Evolutionary conservation across 2,113 vertebrate species (phyloP).

Genomic region (Lepus americanus): DNA sequence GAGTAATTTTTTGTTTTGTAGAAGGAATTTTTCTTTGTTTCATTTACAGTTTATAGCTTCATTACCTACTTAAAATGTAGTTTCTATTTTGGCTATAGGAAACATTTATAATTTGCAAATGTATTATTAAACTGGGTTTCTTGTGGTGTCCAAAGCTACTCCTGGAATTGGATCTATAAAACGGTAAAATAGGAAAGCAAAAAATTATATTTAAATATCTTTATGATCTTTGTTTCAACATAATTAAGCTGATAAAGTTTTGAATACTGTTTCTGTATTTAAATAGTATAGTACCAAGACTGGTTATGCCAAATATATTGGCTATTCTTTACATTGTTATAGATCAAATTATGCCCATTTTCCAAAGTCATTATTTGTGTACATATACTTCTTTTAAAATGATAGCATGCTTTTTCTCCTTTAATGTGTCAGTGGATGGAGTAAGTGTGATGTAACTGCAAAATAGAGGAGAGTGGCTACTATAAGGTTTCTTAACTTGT

Average conservation of each 20-base stretch:
- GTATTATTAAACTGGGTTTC: constrained; percentile 53
- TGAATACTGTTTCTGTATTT: background rate
- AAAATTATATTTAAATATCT: constrained; percentile 11
- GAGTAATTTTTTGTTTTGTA: constrained; percentile 48
- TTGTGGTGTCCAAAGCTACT: constrained; percentile 40
- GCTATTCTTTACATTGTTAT: background rate
- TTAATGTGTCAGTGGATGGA: background rate
- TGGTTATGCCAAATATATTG: background rate
- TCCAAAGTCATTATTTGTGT: constrained; percentile 13
- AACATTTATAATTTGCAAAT: constrained; percentile 40
- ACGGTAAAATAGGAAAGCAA: background rate
- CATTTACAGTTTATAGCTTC: constrained; percentile 57
- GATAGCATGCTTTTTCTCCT: background rate
- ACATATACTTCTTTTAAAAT: background rate
- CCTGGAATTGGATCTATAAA: constrained; percentile 23
- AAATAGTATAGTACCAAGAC: background rate
- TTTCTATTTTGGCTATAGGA: constrained; percentile 45
- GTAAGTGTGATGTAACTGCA: background rate
- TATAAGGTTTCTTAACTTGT: background rate
- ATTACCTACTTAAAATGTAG: constrained; percentile 69
- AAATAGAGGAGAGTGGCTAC: background rate
- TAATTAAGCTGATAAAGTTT: background rate
- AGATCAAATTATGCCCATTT: background rate
- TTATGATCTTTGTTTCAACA: background rate
- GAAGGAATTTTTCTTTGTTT: constrained; percentile 61